A percentile compares a stretch with the other conserved stretches of the same genome.
Evolutionary conservation across 2,797 vertebrate species (phyloP).

Genomic region (Novumbra hubbsi): DNA sequence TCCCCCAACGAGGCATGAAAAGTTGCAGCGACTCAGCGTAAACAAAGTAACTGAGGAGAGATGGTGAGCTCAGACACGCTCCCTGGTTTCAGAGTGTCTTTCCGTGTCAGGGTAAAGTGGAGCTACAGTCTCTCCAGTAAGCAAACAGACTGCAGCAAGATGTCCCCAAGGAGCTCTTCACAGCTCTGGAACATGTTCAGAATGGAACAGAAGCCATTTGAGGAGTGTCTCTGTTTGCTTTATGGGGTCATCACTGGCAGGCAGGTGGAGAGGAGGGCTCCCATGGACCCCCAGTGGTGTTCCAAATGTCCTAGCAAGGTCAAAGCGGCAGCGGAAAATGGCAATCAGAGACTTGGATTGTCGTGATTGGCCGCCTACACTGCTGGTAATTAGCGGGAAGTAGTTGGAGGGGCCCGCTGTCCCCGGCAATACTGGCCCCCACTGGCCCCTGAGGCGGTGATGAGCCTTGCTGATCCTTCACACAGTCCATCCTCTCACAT

Average conservation of each 20-base stretch:
- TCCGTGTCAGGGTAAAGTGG: background rate
- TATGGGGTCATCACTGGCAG: constrained; percentile 8
- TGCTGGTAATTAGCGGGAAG: constrained; percentile 6
- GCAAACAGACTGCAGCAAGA: background rate
- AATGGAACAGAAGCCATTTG: constrained; percentile 1
- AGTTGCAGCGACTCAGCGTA: background rate
- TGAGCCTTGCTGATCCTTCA: constrained; percentile 2
- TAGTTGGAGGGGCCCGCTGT: background rate
- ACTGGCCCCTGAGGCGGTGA: background rate
- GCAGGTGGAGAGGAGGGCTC: background rate
- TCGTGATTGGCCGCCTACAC: background rate
- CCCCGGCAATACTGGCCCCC: background rate
- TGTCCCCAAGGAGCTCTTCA: constrained; percentile 1
- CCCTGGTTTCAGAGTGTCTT: background rate
- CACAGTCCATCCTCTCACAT: constrained; percentile 9
- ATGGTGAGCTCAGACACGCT: background rate
- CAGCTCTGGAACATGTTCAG: background rate
- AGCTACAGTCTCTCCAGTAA: background rate
- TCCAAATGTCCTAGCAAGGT: constrained; percentile 26
- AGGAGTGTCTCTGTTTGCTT: constrained; percentile 9
- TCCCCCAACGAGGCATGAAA: background rate
- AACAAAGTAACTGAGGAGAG: background rate
- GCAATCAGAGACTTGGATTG: constrained; percentile 9
- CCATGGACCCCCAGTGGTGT: background rate
- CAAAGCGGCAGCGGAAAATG: constrained; percentile 22